Percentiles rank a stretch among this genome's conserved stretches.
These are phyloP conservation scores for Aphyosemion australe DNA, from an alignment of 2,113 vertebrate genomes.

Conservation along the genomic window DNA sequence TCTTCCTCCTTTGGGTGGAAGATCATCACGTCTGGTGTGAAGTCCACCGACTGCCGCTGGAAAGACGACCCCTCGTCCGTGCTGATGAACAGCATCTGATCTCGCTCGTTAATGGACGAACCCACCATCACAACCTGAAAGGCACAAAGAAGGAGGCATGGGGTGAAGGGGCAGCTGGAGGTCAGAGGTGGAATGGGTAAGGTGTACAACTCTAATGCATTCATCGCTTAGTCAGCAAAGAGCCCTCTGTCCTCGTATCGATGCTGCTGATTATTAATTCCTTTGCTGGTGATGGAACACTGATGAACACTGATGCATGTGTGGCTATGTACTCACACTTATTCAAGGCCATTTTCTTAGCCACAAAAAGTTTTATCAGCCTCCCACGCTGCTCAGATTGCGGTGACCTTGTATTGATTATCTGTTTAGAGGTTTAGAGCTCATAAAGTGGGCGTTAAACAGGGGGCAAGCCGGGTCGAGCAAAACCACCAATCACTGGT, in stretches of 20 bases:
- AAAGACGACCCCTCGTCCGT: slow-evolving; percentile 92
- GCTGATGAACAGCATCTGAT: slow-evolving; percentile 94
- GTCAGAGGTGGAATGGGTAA: slow-evolving; percentile 28
- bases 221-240: slow-evolving; percentile 23
- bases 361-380: slow-evolving; percentile 26
- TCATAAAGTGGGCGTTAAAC: slow-evolving; percentile 64
- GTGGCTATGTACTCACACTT: slow-evolving; percentile 1
- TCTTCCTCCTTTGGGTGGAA: slow-evolving; percentile 96
- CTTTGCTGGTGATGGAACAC: not conserved
- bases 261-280: slow-evolving; percentile 15
- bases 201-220: not conserved
- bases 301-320: slow-evolving; percentile 28
- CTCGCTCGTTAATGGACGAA: slow-evolving; percentile 88
- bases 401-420: slow-evolving; percentile 62
- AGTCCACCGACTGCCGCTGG: slow-evolving; percentile 86
- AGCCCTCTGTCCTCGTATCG: not conserved
- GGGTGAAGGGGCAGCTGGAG: slow-evolving; percentile 22
- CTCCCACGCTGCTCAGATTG: not conserved
- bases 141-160: slow-evolving; percentile 35
- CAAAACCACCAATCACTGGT: slow-evolving; percentile 55
- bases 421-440: slow-evolving; percentile 63
- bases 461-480: slow-evolving; percentile 14
- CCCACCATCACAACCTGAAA: slow-evolving; percentile 93
- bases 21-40: slow-evolving; percentile 88
- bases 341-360: slow-evolving; percentile 18